Evolutionary conservation across 2,888 invertebrate genomes (phyloP), one percentile per base, ranked within the genome.

Genomic region (Eustalomyia histrio): DNA sequence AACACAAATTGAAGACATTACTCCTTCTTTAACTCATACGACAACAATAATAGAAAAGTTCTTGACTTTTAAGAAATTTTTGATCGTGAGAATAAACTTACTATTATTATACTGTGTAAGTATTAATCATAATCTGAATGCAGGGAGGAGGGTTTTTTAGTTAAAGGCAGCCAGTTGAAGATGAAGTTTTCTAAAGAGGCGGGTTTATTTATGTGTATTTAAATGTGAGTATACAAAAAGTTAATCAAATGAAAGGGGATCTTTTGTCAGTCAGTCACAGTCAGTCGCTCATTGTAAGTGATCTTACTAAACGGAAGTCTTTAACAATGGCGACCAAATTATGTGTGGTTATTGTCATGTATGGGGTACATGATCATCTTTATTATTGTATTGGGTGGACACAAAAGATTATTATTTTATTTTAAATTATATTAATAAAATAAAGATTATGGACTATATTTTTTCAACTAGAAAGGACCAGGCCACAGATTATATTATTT

Each of bases 61-160:
- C 58, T 78, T 65, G 78, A 67, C 72, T 78, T 78, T 65, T 72
- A 1, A 9, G 78, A 78, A 78, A 78, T 65, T 29, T 29, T 29
- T 78, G 76, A 78, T 78, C 78, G 78, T 78, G 78, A 78, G 78
- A 78, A 78, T 65, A 72, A 67, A 78, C 53, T 78, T n/a, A n/a
- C n/a, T n/a, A n/a, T n/a, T n/a, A n/a, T n/a, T 47, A 43, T 12
- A 7, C 39, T 2, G 1, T 1, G 72, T 65, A 71, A 52, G 33
- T 17, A 65, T 71, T 72, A 65, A 76, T 65, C 71, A 53, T 53
- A 16, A 65, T 57, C 16, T 33, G 10, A 1, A 43, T 4, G 29
- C 8, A 17, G n/a, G 21, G 9, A 29, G 12, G 50, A 12, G 14
- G 60, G 61, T 8, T 57, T n/a, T 76, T 69, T 64, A 79, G 21